Conservation (phyloP, 2,888 invertebrate genomes). For the Elmis aenea region DNA sequence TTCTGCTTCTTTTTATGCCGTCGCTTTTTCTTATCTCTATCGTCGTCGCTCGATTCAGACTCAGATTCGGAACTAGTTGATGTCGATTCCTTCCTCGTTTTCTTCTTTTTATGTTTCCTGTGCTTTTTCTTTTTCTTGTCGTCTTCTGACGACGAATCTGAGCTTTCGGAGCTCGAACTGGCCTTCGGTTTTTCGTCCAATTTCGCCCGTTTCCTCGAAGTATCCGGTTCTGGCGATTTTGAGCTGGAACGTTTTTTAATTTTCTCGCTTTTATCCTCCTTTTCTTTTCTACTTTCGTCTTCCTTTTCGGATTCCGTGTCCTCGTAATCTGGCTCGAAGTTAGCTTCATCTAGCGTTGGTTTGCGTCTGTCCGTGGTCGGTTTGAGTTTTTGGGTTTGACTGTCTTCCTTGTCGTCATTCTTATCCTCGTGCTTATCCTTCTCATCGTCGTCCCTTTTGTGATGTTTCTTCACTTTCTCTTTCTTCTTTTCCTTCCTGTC, state of each 20-base stretch:
- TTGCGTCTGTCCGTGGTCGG: conserved; percentile 51
- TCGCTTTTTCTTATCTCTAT: conserved; percentile 64
- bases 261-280: conserved; percentile 46
- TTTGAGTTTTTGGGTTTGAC: conserved; percentile 29
- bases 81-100: conserved; percentile 57
- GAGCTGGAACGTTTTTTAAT: conserved; percentile 34
- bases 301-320: conserved; percentile 61
- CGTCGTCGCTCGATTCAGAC: conserved; percentile 60
- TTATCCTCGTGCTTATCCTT: conserved; percentile 34
- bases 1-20: conserved; percentile 67
- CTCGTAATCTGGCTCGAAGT: conserved; percentile 72
- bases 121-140: conserved; percentile 41
- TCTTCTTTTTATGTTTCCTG: conserved; percentile 51
- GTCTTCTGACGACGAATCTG: conserved; percentile 40
- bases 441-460: conserved; percentile 33
- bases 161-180: conserved; percentile 44
- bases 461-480: conserved; percentile 40
- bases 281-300: conserved; percentile 36
- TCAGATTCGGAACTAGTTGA: conserved; percentile 61
- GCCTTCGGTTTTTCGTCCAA: conserved; percentile 36
- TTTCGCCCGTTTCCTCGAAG: conserved; percentile 40
- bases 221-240: conserved; percentile 59
- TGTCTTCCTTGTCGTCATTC: conserved; percentile 36
- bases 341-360: conserved; percentile 65
- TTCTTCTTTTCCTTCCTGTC: conserved; percentile 48